A percentile compares a stretch with the other conserved stretches of the same genome.
Evolutionary conservation across 2,797 vertebrate species (phyloP).

Genomic region (Acrossocheilus fasciatus): DNA sequence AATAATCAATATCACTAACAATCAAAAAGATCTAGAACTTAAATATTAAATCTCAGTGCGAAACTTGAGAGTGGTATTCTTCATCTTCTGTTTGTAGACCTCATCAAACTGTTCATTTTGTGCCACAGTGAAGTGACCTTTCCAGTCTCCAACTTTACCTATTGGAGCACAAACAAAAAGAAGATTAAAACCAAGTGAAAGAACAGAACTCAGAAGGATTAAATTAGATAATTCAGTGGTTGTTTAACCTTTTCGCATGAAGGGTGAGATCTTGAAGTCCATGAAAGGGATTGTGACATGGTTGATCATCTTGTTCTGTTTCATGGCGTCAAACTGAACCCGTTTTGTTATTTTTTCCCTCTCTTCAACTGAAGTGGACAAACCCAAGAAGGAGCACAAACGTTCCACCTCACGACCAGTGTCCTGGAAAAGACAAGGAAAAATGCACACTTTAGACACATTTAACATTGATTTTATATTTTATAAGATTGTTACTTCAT

Average conservation of each 20-base stretch:
- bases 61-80: conserved; percentile 21
- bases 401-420: conserved; percentile 77
- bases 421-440: conserved; percentile 71
- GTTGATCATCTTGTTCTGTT: conserved; percentile 82
- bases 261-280: conserved; percentile 80
- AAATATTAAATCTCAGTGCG: background rate
- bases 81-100: conserved; percentile 56
- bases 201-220: background rate
- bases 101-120: conserved; percentile 62
- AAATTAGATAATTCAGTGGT: background rate
- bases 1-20: background rate
- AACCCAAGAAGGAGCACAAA: conserved; percentile 79
- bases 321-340: conserved; percentile 83
- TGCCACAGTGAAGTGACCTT: conserved; percentile 71
- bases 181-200: background rate
- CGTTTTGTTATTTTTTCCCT: conserved; percentile 69
- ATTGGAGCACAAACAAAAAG: conserved; percentile 20
- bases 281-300: conserved; percentile 70
- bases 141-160: conserved; percentile 79
- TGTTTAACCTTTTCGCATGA: conserved; percentile 88
- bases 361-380: conserved; percentile 66
- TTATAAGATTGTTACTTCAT: background rate
- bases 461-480: background rate
- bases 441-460: background rate
- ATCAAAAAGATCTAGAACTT: background rate